Percentiles rank a stretch among this genome's conserved stretches.
These are phyloP conservation scores for Caloenas nicobarica DNA, from an alignment of 2,113 vertebrate genomes.

Conservation along the genomic window DNA sequence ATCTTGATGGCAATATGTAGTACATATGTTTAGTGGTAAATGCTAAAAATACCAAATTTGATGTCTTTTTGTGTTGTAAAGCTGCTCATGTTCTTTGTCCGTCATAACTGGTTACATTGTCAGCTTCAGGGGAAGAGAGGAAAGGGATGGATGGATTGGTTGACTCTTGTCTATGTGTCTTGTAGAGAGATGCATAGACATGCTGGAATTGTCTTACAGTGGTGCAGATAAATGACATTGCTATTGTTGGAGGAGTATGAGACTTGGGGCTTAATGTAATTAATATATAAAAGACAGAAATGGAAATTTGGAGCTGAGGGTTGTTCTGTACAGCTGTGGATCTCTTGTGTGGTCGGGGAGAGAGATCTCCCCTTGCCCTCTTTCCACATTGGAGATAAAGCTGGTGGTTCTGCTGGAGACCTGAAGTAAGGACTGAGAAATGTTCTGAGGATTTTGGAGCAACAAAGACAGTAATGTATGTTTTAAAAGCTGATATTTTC, in stretches of 20 bases:
- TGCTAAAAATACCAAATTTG: not conserved
- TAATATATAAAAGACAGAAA: not conserved
- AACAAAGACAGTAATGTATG: not conserved
- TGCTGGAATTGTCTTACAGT: not conserved
- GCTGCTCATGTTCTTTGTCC: not conserved
- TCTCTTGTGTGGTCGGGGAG: not conserved
- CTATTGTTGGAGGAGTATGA: not conserved
- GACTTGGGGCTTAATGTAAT: not conserved
- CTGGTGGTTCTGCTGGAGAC: not conserved
- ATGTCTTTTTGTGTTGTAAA: not conserved
- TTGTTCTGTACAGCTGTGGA: rapidly evolving
- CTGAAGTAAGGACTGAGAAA: not conserved
- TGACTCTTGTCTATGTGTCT: not conserved
- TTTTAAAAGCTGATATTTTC: not conserved
- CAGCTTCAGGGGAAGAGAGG: not conserved
- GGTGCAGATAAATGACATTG: not conserved
- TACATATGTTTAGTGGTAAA: not conserved
- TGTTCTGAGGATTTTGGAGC: not conserved
- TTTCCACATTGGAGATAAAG: not conserved
- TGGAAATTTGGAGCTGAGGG: not conserved
- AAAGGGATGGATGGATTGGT: not conserved
- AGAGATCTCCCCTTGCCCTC: not conserved
- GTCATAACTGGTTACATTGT: rapidly evolving
- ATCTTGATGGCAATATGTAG: not conserved
- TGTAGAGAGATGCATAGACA: not conserved